These are phyloP conservation scores for Lordiphosa mommai DNA, from an alignment of 1,140 invertebrate genomes.

Conservation along the genomic window DNA sequence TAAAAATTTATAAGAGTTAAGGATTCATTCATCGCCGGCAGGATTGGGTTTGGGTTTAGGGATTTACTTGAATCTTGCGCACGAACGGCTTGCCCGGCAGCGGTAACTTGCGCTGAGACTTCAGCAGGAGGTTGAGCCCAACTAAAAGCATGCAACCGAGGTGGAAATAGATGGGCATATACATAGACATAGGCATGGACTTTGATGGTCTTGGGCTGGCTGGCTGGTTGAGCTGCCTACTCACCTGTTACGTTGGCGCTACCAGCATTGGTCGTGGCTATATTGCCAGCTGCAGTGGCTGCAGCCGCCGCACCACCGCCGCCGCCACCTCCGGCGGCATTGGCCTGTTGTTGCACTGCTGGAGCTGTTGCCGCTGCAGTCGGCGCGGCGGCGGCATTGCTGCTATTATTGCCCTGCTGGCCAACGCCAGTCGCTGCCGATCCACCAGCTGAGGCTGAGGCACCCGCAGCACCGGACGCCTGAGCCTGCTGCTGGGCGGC, in stretches of 20 bases:
- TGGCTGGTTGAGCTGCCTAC: constrained; percentile 16
- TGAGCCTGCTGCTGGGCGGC: constrained; percentile 21
- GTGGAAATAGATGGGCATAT: neutral
- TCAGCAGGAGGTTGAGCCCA: constrained; percentile 1
- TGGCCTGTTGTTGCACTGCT: constrained; percentile 41
- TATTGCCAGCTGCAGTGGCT: constrained; percentile 48
- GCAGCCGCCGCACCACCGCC: constrained; percentile 39
- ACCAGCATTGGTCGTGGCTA: constrained; percentile 54
- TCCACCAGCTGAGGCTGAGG: constrained; percentile 29
- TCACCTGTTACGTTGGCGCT: constrained; percentile 69
- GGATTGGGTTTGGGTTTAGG: neutral
- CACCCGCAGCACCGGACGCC: constrained; percentile 13
- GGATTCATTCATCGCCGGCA: neutral
- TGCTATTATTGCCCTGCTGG: constrained; percentile 20
- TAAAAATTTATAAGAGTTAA: no score
- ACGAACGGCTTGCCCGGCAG: neutral
- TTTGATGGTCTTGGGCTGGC: neutral
- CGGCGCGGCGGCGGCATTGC: constrained; percentile 36
- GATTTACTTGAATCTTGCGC: neutral
- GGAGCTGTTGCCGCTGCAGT: constrained; percentile 30
- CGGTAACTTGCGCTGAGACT: neutral
- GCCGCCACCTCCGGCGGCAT: constrained; percentile 47
- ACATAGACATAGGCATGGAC: neutral
- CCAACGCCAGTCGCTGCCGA: constrained; percentile 28
- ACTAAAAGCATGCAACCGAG: constrained; percentile 19